Base-by-base conservation (phyloP, 30 jellyfish, hydroid and myxozoan species). In the Cassiopea xamachana region DNA sequence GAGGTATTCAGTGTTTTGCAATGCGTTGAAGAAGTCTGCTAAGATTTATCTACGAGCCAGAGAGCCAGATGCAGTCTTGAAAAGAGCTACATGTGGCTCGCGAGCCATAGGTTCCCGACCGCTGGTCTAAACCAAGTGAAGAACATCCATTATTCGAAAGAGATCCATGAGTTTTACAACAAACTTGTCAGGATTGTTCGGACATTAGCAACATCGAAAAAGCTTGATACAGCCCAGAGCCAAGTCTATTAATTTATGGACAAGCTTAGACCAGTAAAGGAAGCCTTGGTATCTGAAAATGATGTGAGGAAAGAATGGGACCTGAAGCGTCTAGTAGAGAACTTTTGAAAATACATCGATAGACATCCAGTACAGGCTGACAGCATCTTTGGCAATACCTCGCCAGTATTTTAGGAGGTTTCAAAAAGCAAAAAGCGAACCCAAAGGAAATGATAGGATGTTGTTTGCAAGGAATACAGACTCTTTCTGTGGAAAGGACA, bases 201-300 rank as follows among this genome's bases (percentile, higher is more conserved):
- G 17, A 88, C 92, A 51, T 69, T 88, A 55, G 80, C 39, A 51
- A 88, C 95, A 19, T 79, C 60, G 93, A 74, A 68, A 58, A 88
- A 88, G 81, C 75, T 67, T 46, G 87, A 78, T 46, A 88, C 84
- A 50, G 95, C 92, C 68, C 92, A 88, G 71, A 69, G 75, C 69
- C 58, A 13, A 79, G 92, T 88, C 46, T 88, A 79, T 60, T 43
- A 77, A 46, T 46, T 88, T 45, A 64, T 88, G 84, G 87, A 88
- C 47, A 88, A 88, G 50, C 75, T 77, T 77, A 93, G 95, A 46
- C 95, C 95, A 6, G 95, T 88, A 2, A 69, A 80, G 47, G 85
- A 88, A 80, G 83, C 81, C 6, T 44, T 79, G 69, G 16, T 82
- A 18, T 87, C 60, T 17, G 79, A 80, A 16, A 89, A 79, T 70